Conservation (phyloP, 2,888 invertebrate species). For the Brachyopa scutellaris region DNA sequence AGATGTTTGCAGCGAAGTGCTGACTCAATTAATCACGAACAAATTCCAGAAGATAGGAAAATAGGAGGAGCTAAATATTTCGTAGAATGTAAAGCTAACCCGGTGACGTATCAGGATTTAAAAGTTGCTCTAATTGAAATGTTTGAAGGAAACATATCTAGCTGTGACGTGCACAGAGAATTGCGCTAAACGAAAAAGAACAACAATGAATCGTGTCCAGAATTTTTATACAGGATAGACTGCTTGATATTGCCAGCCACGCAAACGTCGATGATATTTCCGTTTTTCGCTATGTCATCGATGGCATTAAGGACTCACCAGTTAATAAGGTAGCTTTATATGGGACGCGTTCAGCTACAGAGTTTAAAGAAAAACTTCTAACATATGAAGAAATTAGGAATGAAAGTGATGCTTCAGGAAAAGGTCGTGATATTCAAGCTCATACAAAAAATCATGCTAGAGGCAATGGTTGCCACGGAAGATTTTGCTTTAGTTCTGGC, state of each 20-base stretch:
- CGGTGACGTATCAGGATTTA: slow-evolving; percentile 22
- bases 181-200: slow-evolving; percentile 30
- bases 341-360: slow-evolving; percentile 18
- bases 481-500: slow-evolving; percentile 21
- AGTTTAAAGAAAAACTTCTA: slow-evolving; percentile 22
- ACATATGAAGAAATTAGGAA: slow-evolving; percentile 45
- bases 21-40: no score
- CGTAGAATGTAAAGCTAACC: slow-evolving; percentile 30
- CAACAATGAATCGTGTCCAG: slow-evolving; percentile 22
- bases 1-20: no score
- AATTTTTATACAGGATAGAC: slow-evolving; percentile 53
- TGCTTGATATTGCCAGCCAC: slow-evolving; percentile 46
- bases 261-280: slow-evolving; percentile 36
- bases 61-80: slow-evolving; percentile 28
- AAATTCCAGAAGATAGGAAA: no score
- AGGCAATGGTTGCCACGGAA: not conserved
- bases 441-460: not conserved
- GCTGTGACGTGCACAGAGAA: slow-evolving; percentile 30
- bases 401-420: not conserved
- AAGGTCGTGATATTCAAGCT: not conserved
- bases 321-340: slow-evolving; percentile 38
- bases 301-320: slow-evolving; percentile 31
- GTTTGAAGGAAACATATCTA: slow-evolving; percentile 4
- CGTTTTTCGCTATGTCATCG: slow-evolving; percentile 46
- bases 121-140: slow-evolving; percentile 17